Evolutionary conservation across 1,140 invertebrate genomes (phyloP), one percentile per base, ranked within the genome.

Genomic region (Pissodes strobi): DNA sequence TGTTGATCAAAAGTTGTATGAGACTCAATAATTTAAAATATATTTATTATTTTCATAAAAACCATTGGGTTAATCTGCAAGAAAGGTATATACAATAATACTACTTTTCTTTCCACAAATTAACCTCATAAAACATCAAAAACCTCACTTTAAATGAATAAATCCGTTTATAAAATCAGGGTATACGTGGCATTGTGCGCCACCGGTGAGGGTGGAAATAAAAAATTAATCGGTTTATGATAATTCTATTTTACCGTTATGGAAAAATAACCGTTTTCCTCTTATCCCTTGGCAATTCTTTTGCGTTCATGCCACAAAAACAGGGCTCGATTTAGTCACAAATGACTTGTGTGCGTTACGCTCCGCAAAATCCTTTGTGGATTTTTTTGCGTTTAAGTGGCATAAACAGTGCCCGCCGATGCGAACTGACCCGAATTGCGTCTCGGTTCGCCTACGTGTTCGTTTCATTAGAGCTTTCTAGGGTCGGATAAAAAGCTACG

Each of bases 301-400:
- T 37, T 53, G 56, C 56, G 25, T 59, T 59, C 25, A 27, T 13
- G 41, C 15, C 23, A 34, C n/a, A 59, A 59, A 59, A 59, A 59
- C 56, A 59, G 25, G 56, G 56, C 23, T 48, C 56, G 30, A 27
- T 59, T 59, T 59, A 59, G 56, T 59, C 56, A 59, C 56, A 59
- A 59, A 59, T 59, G 56, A 59, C 56, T 59, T 59, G 56, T 59
- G 56, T 59, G 43, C 43, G 56, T 59, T 59, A 59, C 56, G 56
- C 56, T 59, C 25, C 41, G 41, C 43, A 21, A 48, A 46, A 46
- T 48, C 27, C 56, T 59, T 59, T 59, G 56, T 59, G 56, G 45
- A 21, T 17, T 59, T 59, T 59, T 59, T 59, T 48, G 43, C 43
- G 45, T 59, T 59, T 46, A 59, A 59, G 56, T 59, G 41, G 41